A percentile compares a stretch with the other conserved stretches of the same genome.
phyloP scores from a whole-genome alignment of 2,888 invertebrate species.

The Ctenicera cuprea region DNA sequence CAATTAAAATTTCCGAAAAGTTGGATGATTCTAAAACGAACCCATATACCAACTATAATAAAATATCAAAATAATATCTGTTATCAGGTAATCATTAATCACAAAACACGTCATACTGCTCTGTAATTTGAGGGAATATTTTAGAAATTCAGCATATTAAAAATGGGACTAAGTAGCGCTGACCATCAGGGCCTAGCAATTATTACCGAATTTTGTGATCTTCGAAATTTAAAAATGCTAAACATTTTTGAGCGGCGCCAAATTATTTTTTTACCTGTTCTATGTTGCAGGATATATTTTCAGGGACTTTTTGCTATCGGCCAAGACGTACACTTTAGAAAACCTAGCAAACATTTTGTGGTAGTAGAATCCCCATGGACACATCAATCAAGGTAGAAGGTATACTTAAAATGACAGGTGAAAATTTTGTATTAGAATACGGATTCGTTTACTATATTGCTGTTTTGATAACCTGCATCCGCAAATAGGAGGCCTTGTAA shows the following conservation, averaged over 20 bases:
- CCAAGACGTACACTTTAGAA: not conserved
- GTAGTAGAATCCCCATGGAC: conserved; percentile 58
- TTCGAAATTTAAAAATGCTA: conserved; percentile 63
- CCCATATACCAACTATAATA: conserved; percentile 1
- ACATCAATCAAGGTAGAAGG: conserved; percentile 69
- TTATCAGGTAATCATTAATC: conserved; percentile 65
- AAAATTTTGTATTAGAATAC: conserved; percentile 66
- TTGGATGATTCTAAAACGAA: too few relatives aligned
- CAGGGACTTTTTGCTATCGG: conserved; percentile 22
- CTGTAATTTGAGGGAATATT: conserved; percentile 64
- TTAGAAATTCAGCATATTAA: conserved; percentile 61
- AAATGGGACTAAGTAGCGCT: conserved; percentile 66
- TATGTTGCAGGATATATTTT: conserved; percentile 42
- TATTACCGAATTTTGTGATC: conserved; percentile 64
- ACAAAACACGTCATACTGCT: conserved; percentile 65
- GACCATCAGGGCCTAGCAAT: conserved; percentile 62
- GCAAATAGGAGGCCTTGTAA: conserved; percentile 4
- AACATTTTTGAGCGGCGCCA: conserved; percentile 65
- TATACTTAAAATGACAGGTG: conserved; percentile 71
- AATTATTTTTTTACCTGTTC: conserved; percentile 60
- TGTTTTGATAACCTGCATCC: conserved; percentile 32
- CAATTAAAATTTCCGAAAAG: too few relatives aligned
- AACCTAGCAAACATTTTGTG: conserved; percentile 60
- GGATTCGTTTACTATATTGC: conserved; percentile 48
- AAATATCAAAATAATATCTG: conserved; percentile 31